A percentile compares a stretch with the other conserved stretches of the same genome.
These are phyloP conservation scores for Schizotus pectinicornis DNA, from an alignment of 2,888 invertebrate species.

Conservation along the genomic window DNA sequence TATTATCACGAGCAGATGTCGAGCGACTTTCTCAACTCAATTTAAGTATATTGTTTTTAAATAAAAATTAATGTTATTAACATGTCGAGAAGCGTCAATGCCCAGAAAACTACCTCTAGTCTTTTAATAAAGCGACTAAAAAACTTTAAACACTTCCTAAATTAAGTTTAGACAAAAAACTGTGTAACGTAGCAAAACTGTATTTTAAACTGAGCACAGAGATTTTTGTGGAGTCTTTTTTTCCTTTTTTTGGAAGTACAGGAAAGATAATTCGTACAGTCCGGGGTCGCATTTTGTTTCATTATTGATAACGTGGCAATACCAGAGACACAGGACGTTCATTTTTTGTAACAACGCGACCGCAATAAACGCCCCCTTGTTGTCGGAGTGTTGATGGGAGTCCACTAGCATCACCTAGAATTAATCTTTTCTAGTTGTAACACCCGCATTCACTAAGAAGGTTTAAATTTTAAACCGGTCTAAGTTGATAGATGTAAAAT, in stretches of 20 bases:
- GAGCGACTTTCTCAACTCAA: constrained; percentile 23
- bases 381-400: constrained; percentile 58
- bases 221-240: background rate
- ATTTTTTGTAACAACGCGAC: constrained; percentile 55
- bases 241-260: constrained; percentile 53
- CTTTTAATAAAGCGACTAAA: no score
- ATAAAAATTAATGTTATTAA: constrained; percentile 19
- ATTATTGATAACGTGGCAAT: constrained; percentile 53
- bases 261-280: constrained; percentile 61
- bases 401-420: constrained; percentile 61
- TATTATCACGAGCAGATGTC: constrained; percentile 16
- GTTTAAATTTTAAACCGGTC: no score
- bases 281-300: constrained; percentile 57
- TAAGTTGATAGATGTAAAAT: no score
- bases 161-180: background rate
- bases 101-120: no score
- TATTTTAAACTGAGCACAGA: background rate
- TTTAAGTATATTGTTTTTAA: constrained; percentile 31
- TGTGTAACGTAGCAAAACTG: background rate
- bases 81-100: no score
- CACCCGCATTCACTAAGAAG: no score
- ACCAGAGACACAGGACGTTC: constrained; percentile 59
- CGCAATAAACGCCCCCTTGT: constrained; percentile 61
- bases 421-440: no score
- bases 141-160: no score